A percentile compares a stretch with the other conserved stretches of the same genome.
Conservation (phyloP, 2,888 invertebrate species). For the Machimus atricapillus region DNA sequence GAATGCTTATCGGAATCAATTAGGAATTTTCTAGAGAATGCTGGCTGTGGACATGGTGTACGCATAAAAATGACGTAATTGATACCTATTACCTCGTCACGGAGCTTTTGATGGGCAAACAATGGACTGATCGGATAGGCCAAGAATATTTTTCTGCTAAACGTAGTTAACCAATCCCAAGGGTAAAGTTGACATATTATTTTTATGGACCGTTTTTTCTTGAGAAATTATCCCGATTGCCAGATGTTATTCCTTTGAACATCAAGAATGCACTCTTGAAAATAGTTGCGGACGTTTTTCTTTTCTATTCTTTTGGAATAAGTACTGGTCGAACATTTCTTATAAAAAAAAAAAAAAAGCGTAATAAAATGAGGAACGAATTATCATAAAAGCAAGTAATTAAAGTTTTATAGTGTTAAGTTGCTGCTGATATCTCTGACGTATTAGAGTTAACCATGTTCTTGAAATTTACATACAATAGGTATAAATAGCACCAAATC, state of each 20-base stretch:
- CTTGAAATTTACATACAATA: too few relatives aligned
- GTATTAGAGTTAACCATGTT: too few relatives aligned
- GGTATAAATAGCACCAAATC: too few relatives aligned
- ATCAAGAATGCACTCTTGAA: neutral
- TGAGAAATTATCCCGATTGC: neutral
- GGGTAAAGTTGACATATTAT: neutral
- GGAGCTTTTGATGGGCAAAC: slow-evolving; percentile 2
- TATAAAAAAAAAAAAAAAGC: neutral
- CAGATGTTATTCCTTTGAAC: neutral
- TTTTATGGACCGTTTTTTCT: neutral
- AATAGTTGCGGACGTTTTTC: neutral
- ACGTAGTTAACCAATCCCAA: neutral
- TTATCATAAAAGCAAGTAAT: too few relatives aligned
- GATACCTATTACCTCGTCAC: neutral
- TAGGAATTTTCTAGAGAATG: slow-evolving; percentile 21
- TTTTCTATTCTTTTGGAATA: neutral
- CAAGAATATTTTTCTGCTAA: neutral
- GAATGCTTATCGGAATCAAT: slow-evolving; percentile 33
- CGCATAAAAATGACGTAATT: slow-evolving; percentile 22
- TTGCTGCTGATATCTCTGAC: too few relatives aligned
- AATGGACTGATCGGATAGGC: neutral
- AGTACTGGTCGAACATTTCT: neutral
- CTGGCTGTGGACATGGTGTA: neutral
- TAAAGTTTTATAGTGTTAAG: too few relatives aligned
- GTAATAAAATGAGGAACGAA: neutral